These are phyloP conservation scores for Nyctibius bracteatus DNA, from an alignment of 2,113 vertebrate genomes.

Conservation along the genomic window DNA sequence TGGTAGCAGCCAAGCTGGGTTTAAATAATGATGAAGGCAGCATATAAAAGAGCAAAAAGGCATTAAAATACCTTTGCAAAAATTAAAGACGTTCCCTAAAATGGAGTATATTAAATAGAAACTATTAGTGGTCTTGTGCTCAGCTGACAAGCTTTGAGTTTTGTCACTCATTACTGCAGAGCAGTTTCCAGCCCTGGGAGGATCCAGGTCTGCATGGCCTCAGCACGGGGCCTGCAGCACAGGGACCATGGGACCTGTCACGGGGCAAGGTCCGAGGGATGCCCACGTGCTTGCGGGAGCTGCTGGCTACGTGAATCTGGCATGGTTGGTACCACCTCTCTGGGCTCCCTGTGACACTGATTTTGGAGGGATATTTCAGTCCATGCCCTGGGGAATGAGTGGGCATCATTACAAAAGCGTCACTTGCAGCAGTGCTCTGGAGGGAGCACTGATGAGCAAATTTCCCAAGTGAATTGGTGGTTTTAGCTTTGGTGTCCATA, in stretches of 20 bases:
- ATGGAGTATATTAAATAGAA: not conserved
- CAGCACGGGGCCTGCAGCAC: not conserved
- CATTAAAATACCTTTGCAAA: not conserved
- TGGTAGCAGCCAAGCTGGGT: not conserved
- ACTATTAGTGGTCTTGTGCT: not conserved
- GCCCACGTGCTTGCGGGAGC: rapidly evolving
- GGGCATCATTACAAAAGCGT: not conserved
- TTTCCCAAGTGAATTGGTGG: not conserved
- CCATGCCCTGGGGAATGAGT: not conserved
- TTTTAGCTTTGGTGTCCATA: not conserved
- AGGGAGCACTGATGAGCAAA: not conserved
- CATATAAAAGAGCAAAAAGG: not conserved
- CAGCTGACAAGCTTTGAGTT: not conserved
- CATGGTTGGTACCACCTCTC: not conserved
- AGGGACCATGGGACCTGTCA: rapidly evolving
- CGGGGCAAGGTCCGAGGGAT: not conserved
- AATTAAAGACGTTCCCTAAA: not conserved
- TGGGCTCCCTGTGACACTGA: rapidly evolving
- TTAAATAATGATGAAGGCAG: not conserved
- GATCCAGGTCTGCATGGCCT: not conserved
- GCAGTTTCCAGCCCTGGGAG: not conserved
- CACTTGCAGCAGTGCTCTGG: not conserved
- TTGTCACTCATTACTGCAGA: not conserved
- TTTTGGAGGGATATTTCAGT: not conserved
- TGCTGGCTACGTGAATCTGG: not conserved